Evolutionary conservation across 2,797 vertebrate species (phyloP).

Genomic region (Pelodytes ibericus): DNA sequence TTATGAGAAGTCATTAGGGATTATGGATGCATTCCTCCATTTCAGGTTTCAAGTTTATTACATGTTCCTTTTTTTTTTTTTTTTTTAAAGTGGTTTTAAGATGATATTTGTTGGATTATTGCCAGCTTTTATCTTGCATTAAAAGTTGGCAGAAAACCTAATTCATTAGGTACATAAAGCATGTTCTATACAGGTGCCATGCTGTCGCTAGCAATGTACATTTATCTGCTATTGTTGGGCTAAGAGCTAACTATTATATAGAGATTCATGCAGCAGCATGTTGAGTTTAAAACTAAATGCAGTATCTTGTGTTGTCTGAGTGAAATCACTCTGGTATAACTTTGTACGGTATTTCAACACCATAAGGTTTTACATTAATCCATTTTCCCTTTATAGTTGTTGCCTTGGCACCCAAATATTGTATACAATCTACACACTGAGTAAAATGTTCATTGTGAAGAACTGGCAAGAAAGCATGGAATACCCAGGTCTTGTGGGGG

Average conservation of each 20-base stretch:
- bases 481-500: neutral
- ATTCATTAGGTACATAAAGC: slow-evolving; percentile 24
- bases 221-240: slow-evolving; percentile 18
- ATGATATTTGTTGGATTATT: too few species aligned
- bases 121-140: neutral
- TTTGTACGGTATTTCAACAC: neutral
- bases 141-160: slow-evolving; percentile 7
- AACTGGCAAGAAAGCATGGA: neutral
- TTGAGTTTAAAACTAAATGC: neutral
- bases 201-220: slow-evolving; percentile 12
- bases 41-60: too few species aligned
- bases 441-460: slow-evolving; percentile 6
- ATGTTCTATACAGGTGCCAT: slow-evolving; percentile 6
- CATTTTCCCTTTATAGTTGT: neutral
- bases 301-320: neutral
- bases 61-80: too few species aligned
- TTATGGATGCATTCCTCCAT: too few species aligned
- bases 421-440: slow-evolving; percentile 5
- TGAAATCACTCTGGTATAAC: neutral
- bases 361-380: slow-evolving; percentile 10
- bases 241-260: neutral
- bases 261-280: slow-evolving; percentile 21
- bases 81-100: too few species aligned
- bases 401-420: slow-evolving; percentile 13
- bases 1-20: too few species aligned